phyloP scores from a whole-genome alignment of 2,888 invertebrate genomes.

The Melanophora roralis region DNA sequence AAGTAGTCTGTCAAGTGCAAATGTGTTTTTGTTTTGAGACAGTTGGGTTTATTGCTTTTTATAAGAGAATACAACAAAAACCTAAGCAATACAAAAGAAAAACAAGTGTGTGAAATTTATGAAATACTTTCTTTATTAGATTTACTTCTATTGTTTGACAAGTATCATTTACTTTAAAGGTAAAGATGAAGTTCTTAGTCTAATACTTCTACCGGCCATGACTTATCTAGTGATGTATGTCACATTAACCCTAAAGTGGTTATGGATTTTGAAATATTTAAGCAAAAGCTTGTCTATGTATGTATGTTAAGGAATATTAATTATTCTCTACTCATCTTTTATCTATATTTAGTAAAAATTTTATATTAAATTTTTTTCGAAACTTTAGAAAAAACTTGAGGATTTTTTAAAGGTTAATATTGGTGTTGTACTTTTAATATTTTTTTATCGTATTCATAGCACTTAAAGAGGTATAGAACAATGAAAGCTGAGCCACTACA shows the following conservation, averaged over 20 bases:
- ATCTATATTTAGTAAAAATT: too few species aligned
- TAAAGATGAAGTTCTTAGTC: neutral
- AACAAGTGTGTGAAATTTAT: slow-evolving; percentile 20
- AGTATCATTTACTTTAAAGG: slow-evolving; percentile 4
- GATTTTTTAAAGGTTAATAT: neutral
- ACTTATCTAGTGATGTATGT: neutral
- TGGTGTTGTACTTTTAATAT: neutral
- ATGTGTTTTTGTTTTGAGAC: slow-evolving; percentile 4
- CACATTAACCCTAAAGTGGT: neutral
- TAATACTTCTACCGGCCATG: neutral
- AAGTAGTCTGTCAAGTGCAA: slow-evolving; percentile 39
- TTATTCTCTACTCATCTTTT: too few species aligned
- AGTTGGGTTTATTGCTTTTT: slow-evolving; percentile 32
- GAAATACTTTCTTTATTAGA: slow-evolving; percentile 20
- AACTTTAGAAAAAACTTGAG: neutral
- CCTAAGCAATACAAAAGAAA: neutral
- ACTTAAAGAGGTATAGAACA: neutral
- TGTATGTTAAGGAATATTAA: too few species aligned
- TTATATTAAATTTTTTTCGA: neutral
- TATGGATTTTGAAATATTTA: too few species aligned
- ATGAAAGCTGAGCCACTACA: neutral
- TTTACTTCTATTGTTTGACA: slow-evolving; percentile 6
- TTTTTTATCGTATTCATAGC: neutral
- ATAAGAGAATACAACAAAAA: neutral
- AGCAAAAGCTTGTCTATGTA: too few species aligned